Evolutionary conservation across 2,888 invertebrate species (phyloP).

Genomic region (Synergus laeviventris): DNA sequence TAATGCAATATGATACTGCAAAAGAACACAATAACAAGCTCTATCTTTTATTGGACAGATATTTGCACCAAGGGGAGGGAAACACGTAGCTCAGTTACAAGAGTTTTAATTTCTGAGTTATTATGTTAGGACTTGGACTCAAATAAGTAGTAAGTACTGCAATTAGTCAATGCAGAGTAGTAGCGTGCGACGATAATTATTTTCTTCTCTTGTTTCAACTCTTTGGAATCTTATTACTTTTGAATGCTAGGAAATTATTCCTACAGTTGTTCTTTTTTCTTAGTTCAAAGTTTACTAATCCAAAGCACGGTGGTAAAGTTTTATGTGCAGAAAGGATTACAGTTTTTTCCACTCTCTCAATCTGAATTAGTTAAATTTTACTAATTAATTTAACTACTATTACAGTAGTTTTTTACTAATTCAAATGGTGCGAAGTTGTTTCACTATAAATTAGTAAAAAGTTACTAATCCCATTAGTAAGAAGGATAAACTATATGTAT

Average conservation of each 20-base stretch:
- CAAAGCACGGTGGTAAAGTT: neutral
- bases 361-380: too few relatives aligned
- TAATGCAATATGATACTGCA: neutral
- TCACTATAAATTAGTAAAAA: too few relatives aligned
- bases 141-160: neutral
- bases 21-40: neutral
- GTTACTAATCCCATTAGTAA: too few relatives aligned
- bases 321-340: neutral
- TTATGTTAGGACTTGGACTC: neutral
- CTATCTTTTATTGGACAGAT: neutral
- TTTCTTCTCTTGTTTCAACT: neutral
- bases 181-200: neutral
- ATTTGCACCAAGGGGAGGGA: neutral
- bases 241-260: neutral
- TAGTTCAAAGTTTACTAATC: neutral
- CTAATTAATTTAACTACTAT: too few relatives aligned
- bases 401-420: too few relatives aligned
- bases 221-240: neutral
- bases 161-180: constrained; percentile 7
- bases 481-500: too few relatives aligned
- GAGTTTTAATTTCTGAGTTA: constrained; percentile 2
- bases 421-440: too few relatives aligned
- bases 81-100: neutral
- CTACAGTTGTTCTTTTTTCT: neutral
- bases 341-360: too few relatives aligned